Base-by-base conservation (phyloP, 92 coral and sea anemone genomes). In the Metridium senile region DNA sequence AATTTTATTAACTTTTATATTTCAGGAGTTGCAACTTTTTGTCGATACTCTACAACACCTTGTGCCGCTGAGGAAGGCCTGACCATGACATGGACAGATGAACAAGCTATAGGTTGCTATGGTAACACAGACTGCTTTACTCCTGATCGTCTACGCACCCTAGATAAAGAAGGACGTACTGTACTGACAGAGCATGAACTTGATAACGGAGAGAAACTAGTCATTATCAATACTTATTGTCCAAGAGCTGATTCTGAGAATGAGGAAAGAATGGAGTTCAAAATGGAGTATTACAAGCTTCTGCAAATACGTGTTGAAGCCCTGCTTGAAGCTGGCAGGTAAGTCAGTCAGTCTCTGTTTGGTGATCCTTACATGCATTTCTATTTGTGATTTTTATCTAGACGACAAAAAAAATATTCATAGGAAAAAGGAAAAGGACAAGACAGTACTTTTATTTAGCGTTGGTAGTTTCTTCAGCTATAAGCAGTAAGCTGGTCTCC, bases 171-270 rank as follows among this genome's bases (percentile, higher is more conserved):
- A 58, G 99, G 99, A 7, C 91, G 99, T 10, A 78, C 97, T 13
- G 56, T 96, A 11, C 58, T 96, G 16, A 96, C 99, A 26, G 97
- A 96, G 49, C 97, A 96, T 62, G 74, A 54, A 10, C 81, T 86
- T 0, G 47, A 66, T 18, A 78, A 79, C 74, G 93, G 87, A 56
- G 80, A 64, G 30, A 82, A 69, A 65, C 80, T 96, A 0, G 99
- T 96, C 28, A 82, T 96, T 31, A 81, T 96, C 13, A 96, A 96
- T 83, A 91, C 93, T 6, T 96, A 96, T 75, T 96, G 99, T 33
- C 99, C 99, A 10, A 85, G 99, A 62, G 99, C 98, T 13, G 99
- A 93, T 58, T 84, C 81, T 43, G 98, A 96, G 26, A 96, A 96
- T 77, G 89, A 93, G 56, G 99, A 96, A 10, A 89, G 99, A 57